phyloP scores from a whole-genome alignment of 2,113 vertebrate species.

The Oxyura jamaicensis region DNA sequence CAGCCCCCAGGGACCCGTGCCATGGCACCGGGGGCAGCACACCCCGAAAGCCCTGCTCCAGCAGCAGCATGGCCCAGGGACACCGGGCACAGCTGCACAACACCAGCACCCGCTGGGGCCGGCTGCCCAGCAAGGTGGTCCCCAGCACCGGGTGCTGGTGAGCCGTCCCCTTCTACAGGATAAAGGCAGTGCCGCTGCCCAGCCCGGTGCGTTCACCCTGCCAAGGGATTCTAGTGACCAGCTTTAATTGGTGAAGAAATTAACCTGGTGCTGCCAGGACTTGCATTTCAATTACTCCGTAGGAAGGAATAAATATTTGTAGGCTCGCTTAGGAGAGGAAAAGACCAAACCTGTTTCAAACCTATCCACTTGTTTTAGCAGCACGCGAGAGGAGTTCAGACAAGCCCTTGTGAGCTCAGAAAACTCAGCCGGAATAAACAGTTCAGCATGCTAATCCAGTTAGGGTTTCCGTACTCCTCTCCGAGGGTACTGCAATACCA shows the following conservation, averaged over 20 bases:
- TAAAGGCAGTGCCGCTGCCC: not conserved
- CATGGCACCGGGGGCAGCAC: too few relatives aligned
- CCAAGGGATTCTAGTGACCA: not conserved
- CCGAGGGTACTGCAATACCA: not conserved
- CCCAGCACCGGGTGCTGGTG: not conserved
- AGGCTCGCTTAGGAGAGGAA: not conserved
- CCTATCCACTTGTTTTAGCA: not conserved
- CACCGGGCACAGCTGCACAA: too few relatives aligned
- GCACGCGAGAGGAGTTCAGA: not conserved
- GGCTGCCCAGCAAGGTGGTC: accelerated
- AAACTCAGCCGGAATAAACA: not conserved
- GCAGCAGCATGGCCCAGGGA: too few relatives aligned
- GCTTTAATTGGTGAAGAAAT: not conserved
- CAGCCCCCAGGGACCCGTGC: not conserved
- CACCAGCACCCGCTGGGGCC: too few relatives aligned
- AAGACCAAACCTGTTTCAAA: not conserved
- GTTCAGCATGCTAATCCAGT: not conserved
- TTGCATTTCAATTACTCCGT: not conserved
- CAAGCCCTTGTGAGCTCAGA: not conserved
- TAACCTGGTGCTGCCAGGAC: not conserved
- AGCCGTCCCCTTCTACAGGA: not conserved
- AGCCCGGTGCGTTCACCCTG: not conserved
- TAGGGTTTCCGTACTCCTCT: not conserved
- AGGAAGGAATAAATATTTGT: not conserved
- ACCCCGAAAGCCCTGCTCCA: not conserved